Conservation (phyloP, 2,113 vertebrate genomes). For the Anolis carolinensis region DNA sequence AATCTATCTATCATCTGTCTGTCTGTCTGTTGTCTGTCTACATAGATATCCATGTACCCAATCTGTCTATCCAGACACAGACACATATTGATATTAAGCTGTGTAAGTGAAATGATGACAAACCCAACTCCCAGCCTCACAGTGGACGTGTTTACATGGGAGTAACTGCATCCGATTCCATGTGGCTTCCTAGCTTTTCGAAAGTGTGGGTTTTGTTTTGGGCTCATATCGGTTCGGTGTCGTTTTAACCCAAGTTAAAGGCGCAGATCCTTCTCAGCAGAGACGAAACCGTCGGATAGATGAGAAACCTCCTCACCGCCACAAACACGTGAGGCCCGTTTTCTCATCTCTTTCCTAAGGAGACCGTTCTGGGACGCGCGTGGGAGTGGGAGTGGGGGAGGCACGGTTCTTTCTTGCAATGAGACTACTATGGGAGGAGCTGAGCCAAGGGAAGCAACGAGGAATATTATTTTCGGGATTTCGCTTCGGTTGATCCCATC, state of each 20-base stretch:
- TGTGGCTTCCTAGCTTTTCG: not conserved
- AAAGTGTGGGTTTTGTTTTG: not conserved
- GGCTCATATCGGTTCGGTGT: not conserved
- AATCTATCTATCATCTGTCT: too few relatives aligned
- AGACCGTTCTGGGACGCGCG: not conserved
- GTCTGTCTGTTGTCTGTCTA: too few relatives aligned
- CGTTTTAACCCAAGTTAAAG: not conserved
- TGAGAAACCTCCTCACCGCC: conserved; percentile 17
- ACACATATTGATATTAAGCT: too few relatives aligned
- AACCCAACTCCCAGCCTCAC: not conserved
- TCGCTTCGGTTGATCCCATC: not conserved
- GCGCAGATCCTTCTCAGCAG: not conserved
- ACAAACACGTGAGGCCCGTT: not conserved
- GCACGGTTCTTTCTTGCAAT: not conserved
- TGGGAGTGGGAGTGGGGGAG: conserved; percentile 1
- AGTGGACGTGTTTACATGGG: not conserved
- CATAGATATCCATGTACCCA: too few relatives aligned
- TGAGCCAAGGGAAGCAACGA: conserved; percentile 6
- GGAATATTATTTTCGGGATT: not conserved
- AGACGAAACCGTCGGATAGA: not conserved
- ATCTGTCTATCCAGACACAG: too few relatives aligned
- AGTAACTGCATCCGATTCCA: not conserved
- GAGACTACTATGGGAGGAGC: conserved; percentile 1
- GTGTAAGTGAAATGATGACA: not conserved
- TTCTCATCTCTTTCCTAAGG: not conserved